These are phyloP conservation scores for Ctenodactylus gundi DNA, from an alignment of 2,113 vertebrate genomes.

Conservation along the genomic window DNA sequence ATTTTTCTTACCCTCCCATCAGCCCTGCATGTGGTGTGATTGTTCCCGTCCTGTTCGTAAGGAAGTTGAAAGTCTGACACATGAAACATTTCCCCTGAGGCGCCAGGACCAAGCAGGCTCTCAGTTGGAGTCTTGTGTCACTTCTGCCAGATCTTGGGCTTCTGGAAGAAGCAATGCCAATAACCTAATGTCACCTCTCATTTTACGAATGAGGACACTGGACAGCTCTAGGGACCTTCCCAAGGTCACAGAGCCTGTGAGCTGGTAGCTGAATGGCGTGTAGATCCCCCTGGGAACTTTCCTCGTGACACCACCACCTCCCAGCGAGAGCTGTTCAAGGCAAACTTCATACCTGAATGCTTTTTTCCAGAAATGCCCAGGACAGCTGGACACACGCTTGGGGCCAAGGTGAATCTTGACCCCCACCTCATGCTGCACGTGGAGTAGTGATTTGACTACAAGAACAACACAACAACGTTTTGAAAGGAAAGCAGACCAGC, in stretches of 20 bases:
- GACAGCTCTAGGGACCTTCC: not conserved
- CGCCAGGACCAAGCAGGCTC: constrained; percentile 18
- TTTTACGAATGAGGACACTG: not conserved
- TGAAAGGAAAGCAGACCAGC: not conserved
- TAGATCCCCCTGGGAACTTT: not conserved
- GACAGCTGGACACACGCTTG: too few species aligned
- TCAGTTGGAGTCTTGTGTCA: constrained; percentile 21
- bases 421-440: not conserved
- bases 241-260: not conserved
- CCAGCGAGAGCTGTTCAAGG: not conserved
- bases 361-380: not conserved
- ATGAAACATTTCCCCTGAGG: not conserved
- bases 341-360: not conserved
- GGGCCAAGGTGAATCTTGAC: not conserved
- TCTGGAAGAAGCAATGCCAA: not conserved
- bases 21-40: not conserved
- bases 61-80: constrained; percentile 3
- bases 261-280: not conserved
- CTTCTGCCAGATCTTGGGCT: not conserved
- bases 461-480: not conserved
- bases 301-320: not conserved
- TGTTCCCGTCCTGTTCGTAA: constrained; percentile 18
- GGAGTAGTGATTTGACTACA: not conserved
- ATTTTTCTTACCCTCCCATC: not conserved
- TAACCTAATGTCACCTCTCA: not conserved